phyloP scores from a whole-genome alignment of 2,113 vertebrate species.

The Muscicapa adusta region DNA sequence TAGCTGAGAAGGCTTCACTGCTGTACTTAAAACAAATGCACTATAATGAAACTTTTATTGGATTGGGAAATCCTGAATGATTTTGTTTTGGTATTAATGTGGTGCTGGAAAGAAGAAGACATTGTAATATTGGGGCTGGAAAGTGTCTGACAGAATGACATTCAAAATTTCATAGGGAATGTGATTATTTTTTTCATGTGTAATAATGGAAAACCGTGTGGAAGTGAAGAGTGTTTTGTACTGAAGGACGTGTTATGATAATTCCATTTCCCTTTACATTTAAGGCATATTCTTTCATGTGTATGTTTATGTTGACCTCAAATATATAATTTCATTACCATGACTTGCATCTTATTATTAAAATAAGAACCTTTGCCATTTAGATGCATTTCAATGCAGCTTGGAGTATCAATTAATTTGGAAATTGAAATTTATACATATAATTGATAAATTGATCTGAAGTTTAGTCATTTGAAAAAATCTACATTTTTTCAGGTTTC shows the following conservation, averaged over 20 bases:
- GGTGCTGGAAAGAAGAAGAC: not conserved
- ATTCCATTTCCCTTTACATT: constrained; percentile 5
- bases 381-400: not conserved
- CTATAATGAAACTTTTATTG: not conserved
- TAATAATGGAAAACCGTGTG: not conserved
- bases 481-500: not conserved
- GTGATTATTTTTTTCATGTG: not conserved
- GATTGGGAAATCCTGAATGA: not conserved
- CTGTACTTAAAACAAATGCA: not conserved
- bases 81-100: not conserved
- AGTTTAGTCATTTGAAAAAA: not conserved
- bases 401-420: not conserved
- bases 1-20: not conserved
- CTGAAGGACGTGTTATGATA: not conserved
- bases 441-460: not conserved
- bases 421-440: not conserved
- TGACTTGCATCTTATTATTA: not conserved
- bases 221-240: not conserved
- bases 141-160: not conserved
- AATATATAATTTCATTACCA: not conserved
- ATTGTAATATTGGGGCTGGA: not conserved
- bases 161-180: not conserved
- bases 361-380: not conserved
- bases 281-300: not conserved
- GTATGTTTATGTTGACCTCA: constrained; percentile 2